A percentile compares a stretch with the other conserved stretches of the same genome.
Evolutionary conservation across 2,797 vertebrate species (phyloP).

Genomic region (Myoxocephalus aenaeus): DNA sequence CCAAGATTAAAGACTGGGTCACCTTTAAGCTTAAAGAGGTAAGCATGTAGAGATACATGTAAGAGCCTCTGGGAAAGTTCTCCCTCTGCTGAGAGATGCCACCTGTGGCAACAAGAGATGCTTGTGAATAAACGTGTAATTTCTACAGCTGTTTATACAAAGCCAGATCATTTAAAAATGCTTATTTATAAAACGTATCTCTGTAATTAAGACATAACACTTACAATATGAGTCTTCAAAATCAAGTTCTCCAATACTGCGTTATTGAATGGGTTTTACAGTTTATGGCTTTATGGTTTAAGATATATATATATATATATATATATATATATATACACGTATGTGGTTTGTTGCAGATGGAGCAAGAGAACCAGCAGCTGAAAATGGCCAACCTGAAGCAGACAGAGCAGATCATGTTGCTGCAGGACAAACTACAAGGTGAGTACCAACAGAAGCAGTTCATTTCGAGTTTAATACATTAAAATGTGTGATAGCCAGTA

Average conservation of each 20-base stretch:
- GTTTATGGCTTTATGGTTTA: not conserved
- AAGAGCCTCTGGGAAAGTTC: slow-evolving; percentile 24
- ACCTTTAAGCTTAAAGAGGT: slow-evolving; percentile 93
- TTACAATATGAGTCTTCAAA: not conserved
- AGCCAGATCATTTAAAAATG: not conserved
- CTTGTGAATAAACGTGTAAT: not conserved
- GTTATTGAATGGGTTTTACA: not conserved
- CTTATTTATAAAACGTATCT: not conserved
- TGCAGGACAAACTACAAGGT: slow-evolving; percentile 91
- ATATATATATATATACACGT: not conserved
- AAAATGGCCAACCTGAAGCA: slow-evolving; percentile 89
- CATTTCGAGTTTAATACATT: not conserved
- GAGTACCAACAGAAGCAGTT: slow-evolving; percentile 17
- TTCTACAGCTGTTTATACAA: not conserved
- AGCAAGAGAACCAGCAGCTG: slow-evolving; percentile 92
- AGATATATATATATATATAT: not conserved
- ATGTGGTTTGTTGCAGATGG: slow-evolving; percentile 84
- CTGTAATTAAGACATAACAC: not conserved
- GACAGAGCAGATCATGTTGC: slow-evolving; percentile 87
- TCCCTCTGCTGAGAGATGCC: slow-evolving; percentile 9
- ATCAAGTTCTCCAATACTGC: not conserved
- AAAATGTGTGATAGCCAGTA: not conserved
- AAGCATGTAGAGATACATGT: slow-evolving; percentile 54
- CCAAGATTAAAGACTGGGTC: slow-evolving; percentile 98
- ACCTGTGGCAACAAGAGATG: slow-evolving; percentile 7